Conservation (phyloP, 2,888 invertebrate species). For the Willowsia nigromaculata region DNA sequence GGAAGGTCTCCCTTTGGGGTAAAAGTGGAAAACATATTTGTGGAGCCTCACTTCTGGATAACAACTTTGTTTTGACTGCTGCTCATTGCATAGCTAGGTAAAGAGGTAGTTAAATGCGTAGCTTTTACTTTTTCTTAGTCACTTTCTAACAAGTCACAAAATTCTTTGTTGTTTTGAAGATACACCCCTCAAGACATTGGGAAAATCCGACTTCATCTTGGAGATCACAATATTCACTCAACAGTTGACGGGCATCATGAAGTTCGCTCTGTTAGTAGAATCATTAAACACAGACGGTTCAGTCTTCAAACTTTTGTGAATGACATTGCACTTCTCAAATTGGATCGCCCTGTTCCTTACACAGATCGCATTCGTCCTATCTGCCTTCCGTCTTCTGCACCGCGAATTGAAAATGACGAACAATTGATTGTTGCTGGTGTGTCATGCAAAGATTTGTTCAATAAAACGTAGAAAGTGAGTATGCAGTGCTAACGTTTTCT, state of each 20-base stretch:
- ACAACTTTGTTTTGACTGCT: constrained; percentile 89
- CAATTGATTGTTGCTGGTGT: constrained; percentile 63
- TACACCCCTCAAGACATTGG: constrained; percentile 89
- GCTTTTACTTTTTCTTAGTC: too few relatives aligned
- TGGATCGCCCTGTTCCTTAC: constrained; percentile 89
- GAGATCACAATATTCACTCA: constrained; percentile 90
- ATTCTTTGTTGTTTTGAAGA: constrained; percentile 37
- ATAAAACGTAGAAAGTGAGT: too few relatives aligned
- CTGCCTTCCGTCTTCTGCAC: constrained; percentile 82
- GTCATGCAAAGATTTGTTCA: too few relatives aligned
- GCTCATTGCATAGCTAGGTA: constrained; percentile 95
- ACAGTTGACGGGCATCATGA: constrained; percentile 88
- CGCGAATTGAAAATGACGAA: not conserved
- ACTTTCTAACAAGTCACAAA: too few relatives aligned
- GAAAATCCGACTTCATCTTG: constrained; percentile 88
- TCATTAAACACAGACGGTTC: constrained; percentile 91
- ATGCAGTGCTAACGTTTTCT: too few relatives aligned
- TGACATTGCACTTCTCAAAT: constrained; percentile 89
- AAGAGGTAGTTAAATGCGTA: too few relatives aligned
- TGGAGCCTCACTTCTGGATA: constrained; percentile 78
- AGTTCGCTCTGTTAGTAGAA: constrained; percentile 89
- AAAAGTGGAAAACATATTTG: constrained; percentile 71
- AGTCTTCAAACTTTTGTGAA: constrained; percentile 91
- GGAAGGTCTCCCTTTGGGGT: constrained; percentile 71
- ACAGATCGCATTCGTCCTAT: constrained; percentile 88